A percentile compares a stretch with the other conserved stretches of the same genome.
Conservation (phyloP, 2,113 vertebrate species). For the Carassius gibelio region DNA sequence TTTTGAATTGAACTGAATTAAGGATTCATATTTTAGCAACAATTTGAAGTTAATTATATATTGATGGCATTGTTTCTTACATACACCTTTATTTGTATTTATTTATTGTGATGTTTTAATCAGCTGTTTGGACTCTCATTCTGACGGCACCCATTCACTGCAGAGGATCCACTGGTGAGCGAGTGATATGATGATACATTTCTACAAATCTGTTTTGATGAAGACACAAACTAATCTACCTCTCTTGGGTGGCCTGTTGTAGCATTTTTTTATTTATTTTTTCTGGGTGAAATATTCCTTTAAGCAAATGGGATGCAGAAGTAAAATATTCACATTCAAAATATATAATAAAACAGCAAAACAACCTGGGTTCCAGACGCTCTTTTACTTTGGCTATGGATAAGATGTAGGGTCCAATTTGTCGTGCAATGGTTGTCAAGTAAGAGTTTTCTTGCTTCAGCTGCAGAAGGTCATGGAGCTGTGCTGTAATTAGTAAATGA, state of each 20-base stretch:
- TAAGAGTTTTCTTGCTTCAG: conserved; percentile 90
- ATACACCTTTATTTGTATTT: too few relatives aligned
- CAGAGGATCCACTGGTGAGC: neutral
- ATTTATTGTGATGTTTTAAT: too few relatives aligned
- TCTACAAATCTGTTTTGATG: neutral
- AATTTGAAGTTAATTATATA: too few relatives aligned
- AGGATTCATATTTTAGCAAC: too few relatives aligned
- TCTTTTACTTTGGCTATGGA: conserved; percentile 95
- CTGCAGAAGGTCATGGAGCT: conserved; percentile 89
- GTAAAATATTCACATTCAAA: neutral
- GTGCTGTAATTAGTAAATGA: conserved; percentile 74
- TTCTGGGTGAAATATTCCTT: neutral
- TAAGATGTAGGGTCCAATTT: conserved; percentile 88
- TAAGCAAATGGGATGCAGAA: neutral
- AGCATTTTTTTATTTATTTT: neutral
- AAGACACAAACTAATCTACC: neutral
- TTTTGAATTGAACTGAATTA: too few relatives aligned
- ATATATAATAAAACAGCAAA: neutral
- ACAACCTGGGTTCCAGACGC: conserved; percentile 88
- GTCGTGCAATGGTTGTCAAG: conserved; percentile 86
- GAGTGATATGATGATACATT: neutral
- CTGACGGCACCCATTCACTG: too few relatives aligned
- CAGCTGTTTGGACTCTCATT: neutral
- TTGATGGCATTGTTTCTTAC: too few relatives aligned
- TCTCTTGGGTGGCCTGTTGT: neutral